Conservation (phyloP, 1,140 invertebrate species). For the Calliphora vicina region DNA sequence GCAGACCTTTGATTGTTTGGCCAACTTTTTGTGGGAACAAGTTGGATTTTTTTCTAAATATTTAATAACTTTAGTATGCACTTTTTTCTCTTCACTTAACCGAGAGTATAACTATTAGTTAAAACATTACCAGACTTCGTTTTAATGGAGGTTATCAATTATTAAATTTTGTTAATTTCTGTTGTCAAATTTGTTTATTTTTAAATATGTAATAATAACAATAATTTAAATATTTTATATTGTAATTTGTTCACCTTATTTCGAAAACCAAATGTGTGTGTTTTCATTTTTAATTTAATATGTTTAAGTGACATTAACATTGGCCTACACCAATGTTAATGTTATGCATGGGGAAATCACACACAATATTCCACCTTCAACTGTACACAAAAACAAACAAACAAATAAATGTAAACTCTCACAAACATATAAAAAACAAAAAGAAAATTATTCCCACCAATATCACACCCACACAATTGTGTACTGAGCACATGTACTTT, state of each 20-base stretch:
- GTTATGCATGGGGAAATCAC: neutral
- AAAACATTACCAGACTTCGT: too few relatives aligned
- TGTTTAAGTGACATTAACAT: slow-evolving; percentile 6
- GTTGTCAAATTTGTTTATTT: too few relatives aligned
- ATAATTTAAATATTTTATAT: neutral
- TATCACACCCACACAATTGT: neutral
- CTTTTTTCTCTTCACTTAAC: too few relatives aligned
- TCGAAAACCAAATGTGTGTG: neutral
- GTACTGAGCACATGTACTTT: neutral
- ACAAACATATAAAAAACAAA: neutral
- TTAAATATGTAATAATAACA: neutral
- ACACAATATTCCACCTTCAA: neutral
- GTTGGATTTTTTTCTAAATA: too few relatives aligned
- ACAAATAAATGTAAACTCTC: neutral
- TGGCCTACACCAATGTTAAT: neutral
- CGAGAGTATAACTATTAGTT: too few relatives aligned
- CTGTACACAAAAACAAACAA: neutral
- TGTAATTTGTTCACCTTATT: neutral
- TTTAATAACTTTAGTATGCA: too few relatives aligned
- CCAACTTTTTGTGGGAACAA: too few relatives aligned
- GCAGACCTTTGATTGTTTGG: too few relatives aligned
- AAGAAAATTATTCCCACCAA: neutral
- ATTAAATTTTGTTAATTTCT: too few relatives aligned
- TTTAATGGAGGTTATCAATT: too few relatives aligned
- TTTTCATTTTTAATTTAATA: neutral